Conservation (phyloP, 2,888 invertebrate genomes). For the Tetranychus piercei region DNA sequence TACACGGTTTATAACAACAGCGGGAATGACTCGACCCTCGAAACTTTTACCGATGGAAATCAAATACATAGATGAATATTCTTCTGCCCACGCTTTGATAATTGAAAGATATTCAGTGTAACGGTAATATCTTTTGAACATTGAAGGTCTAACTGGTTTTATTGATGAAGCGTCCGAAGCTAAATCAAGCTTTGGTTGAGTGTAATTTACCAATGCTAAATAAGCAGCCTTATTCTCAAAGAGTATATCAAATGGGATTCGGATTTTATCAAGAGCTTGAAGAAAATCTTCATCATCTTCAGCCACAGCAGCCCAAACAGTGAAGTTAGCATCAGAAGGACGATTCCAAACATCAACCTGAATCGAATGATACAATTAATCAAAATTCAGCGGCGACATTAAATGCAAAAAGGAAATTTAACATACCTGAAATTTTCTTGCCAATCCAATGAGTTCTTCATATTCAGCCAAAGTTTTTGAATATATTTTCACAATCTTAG, state of each 20-base stretch:
- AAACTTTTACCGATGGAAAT: conserved; percentile 21
- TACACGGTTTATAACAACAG: conserved; percentile 8
- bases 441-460: neutral
- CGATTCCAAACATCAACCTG: neutral
- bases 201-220: neutral
- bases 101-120: neutral
- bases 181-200: neutral
- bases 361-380: neutral
- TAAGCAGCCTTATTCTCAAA: neutral
- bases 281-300: neutral
- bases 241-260: neutral
- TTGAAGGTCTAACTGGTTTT: neutral
- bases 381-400: neutral
- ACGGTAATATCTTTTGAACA: neutral
- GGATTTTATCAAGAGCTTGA: neutral
- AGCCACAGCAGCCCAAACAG: neutral
- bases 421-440: neutral
- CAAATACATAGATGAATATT: neutral
- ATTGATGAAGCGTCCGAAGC: neutral
- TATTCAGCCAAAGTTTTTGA: neutral
- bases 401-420: neutral
- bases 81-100: neutral
- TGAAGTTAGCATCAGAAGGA: neutral
- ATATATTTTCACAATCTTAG: neutral
- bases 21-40: conserved; percentile 20